A percentile compares a stretch with the other conserved stretches of the same genome.
Conservation (phyloP, 2,113 vertebrate genomes). For the Tenebrosternarchus preto region DNA sequence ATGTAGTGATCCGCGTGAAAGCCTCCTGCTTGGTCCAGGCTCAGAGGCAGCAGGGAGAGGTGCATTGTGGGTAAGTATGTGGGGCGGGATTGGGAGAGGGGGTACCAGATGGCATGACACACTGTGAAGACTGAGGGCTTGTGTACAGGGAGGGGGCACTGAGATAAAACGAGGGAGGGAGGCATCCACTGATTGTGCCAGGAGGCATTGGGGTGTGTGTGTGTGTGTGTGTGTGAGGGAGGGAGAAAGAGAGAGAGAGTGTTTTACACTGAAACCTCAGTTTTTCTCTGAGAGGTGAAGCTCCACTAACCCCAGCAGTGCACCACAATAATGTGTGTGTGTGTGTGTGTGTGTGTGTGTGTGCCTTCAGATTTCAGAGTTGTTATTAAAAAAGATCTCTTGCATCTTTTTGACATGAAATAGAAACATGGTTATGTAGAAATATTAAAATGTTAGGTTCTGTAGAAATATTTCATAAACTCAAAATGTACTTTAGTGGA, state of each 20-base stretch:
- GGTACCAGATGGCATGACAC: slow-evolving; percentile 79
- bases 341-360: slow-evolving; percentile 28
- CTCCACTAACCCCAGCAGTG: slow-evolving; percentile 56
- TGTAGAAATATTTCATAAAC: too few species aligned
- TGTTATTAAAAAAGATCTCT: too few species aligned
- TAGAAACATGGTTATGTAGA: too few species aligned
- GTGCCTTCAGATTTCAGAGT: not conserved
- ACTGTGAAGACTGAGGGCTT: slow-evolving; percentile 77
- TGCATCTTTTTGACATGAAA: too few species aligned
- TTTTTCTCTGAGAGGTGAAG: slow-evolving; percentile 63
- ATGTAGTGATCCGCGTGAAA: slow-evolving; percentile 67
- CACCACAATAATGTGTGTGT: slow-evolving; percentile 42
- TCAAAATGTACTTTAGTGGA: too few species aligned
- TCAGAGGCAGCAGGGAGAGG: slow-evolving; percentile 61
- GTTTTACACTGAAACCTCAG: slow-evolving; percentile 53
- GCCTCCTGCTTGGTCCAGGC: slow-evolving; percentile 65
- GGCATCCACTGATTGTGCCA: slow-evolving; percentile 74
- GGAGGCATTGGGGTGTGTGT: slow-evolving; percentile 70
- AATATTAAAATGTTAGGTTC: too few species aligned
- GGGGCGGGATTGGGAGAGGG: slow-evolving; percentile 53
- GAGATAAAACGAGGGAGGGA: slow-evolving; percentile 64
- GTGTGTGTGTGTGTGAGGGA: slow-evolving; percentile 47
- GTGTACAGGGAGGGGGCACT: slow-evolving; percentile 46
- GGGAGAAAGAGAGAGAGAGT: not conserved
- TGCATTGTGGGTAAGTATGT: slow-evolving; percentile 68